Base-by-base conservation (phyloP, 53 echinoderm and acorn worm genomes). In the Apostichopus leukothele region DNA sequence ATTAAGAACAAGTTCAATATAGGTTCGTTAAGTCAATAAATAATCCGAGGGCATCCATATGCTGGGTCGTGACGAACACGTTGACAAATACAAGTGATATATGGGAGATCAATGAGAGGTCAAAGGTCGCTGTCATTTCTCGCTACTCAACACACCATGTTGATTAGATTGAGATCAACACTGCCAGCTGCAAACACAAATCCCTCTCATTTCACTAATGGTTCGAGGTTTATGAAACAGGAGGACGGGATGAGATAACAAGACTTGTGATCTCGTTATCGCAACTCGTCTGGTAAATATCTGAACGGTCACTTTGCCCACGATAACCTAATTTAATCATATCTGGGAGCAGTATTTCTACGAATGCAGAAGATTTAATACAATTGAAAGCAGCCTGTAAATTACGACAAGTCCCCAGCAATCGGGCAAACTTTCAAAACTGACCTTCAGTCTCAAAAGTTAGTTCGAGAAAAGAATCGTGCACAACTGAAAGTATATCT, bases 121-220 rank as follows among this genome's bases (percentile, higher is more conserved):
- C 63, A 63, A 63, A 63, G 63, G 63, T 63, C 0, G 16, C 63
- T 39, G 39, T 39, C 57, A 57, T 57, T 9, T 10, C 57, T 10
- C 10, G 10, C 8, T 4, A 57, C 57, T 57, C 57, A 57, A 57
- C 57, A 57, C 57, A 57, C 8, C 57, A 39, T 18, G 18, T 19
- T 71, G 71, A 71, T 71, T n/a, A 71, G 71, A 71, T 71, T 71
- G 71, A 19, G n/a, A 71, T 18, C 71, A 71, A 18, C 6, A 12
- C 52, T 5, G 19, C 55, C 59, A 54, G 81, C 55, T 59, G 59
- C 22, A 81, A 81, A 81, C 22, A 54, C 59, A 81, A 81, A 81
- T 81, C 55, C 55, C 79, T 71, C 55, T 81, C 81, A 81, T 81
- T 81, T 81, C 53, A 54, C 81, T 81, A 81, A 81, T 81, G 81